Percentiles rank a stretch among this genome's conserved stretches.
Conservation (phyloP, 2,888 invertebrate genomes). For the Callinectes sapidus region DNA sequence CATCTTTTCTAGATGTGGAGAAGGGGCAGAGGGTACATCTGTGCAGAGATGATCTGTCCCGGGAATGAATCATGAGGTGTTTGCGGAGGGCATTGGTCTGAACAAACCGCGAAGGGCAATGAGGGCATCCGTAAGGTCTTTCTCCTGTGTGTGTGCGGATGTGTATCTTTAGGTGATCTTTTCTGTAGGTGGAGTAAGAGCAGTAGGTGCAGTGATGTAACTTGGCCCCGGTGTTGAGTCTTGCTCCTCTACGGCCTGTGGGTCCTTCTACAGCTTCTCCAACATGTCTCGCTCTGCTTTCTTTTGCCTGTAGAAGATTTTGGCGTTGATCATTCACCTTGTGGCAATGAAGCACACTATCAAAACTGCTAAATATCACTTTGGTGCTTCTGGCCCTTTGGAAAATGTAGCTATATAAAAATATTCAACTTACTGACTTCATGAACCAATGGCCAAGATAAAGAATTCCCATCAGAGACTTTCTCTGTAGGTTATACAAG, state of each 20-base stretch:
- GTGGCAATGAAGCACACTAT: constrained; percentile 41
- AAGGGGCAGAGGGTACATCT: constrained; percentile 47
- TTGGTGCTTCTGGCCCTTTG: constrained; percentile 16
- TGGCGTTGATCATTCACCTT: constrained; percentile 53
- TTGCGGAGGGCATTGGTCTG: constrained; percentile 56
- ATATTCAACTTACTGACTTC: constrained; percentile 13
- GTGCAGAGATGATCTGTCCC: constrained; percentile 50
- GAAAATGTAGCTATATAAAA: constrained; percentile 38
- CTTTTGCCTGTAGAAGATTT: constrained; percentile 62
- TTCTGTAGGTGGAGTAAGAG: constrained; percentile 54
- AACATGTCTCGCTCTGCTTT: constrained; percentile 45
- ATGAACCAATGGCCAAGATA: neutral
- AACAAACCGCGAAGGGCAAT: constrained; percentile 56
- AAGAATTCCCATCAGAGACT: neutral
- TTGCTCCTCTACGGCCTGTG: constrained; percentile 41
- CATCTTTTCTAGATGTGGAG: constrained; percentile 46
- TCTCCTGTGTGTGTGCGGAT: constrained; percentile 61
- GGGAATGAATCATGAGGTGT: constrained; percentile 50
- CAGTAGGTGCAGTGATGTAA: constrained; percentile 60
- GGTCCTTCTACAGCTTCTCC: neutral
- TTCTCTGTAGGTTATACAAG: constrained; percentile 11
- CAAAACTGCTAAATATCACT: constrained; percentile 26
- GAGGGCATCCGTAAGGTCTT: constrained; percentile 50
- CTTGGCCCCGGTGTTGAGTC: constrained; percentile 44
- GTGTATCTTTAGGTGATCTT: constrained; percentile 58